Evolutionary conservation across 2,113 vertebrate species (phyloP).

Genomic region (Mugil cephalus): DNA sequence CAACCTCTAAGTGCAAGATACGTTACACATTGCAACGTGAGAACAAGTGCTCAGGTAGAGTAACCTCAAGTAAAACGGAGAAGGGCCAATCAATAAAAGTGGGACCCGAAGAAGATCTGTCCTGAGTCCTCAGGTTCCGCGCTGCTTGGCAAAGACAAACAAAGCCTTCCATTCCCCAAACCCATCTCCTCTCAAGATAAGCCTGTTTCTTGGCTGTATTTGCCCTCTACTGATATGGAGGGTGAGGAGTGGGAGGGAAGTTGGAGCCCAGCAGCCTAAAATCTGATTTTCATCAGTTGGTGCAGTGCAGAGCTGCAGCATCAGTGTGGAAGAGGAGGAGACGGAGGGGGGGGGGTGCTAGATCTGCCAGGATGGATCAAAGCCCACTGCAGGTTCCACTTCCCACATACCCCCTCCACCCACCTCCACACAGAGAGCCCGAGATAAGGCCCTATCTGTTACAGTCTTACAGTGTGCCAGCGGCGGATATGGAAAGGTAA

Average conservation of each 20-base stretch:
- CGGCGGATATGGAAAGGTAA: slow-evolving; percentile 55
- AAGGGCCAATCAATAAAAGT: slow-evolving; percentile 52
- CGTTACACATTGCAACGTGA: slow-evolving; percentile 50
- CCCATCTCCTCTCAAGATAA: slow-evolving; percentile 64
- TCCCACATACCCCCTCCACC: slow-evolving; percentile 13
- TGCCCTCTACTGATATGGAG: slow-evolving; percentile 49
- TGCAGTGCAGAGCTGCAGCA: slow-evolving; percentile 70
- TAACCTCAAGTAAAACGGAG: slow-evolving; percentile 52
- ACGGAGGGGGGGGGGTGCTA: neutral
- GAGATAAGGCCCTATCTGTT: slow-evolving; percentile 67
- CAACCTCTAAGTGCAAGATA: slow-evolving; percentile 40
- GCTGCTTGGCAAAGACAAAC: slow-evolving; percentile 62
- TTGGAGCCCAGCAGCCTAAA: slow-evolving; percentile 45
- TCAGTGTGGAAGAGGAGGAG: slow-evolving; percentile 45
- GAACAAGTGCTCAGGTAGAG: slow-evolving; percentile 38
- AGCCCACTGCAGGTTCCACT: slow-evolving; percentile 58
- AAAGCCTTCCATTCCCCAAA: slow-evolving; percentile 40
- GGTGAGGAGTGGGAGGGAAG: slow-evolving; percentile 43
- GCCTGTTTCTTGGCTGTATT: slow-evolving; percentile 46
- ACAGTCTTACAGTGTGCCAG: slow-evolving; percentile 54
- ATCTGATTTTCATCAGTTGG: slow-evolving; percentile 67
- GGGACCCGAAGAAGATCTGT: slow-evolving; percentile 23
- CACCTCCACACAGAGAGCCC: slow-evolving; percentile 29
- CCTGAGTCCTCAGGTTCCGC: slow-evolving; percentile 11
- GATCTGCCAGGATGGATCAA: slow-evolving; percentile 69